Base-by-base conservation (phyloP, 2,888 invertebrate species). In the Caenorhabditis panamensis region DNA sequence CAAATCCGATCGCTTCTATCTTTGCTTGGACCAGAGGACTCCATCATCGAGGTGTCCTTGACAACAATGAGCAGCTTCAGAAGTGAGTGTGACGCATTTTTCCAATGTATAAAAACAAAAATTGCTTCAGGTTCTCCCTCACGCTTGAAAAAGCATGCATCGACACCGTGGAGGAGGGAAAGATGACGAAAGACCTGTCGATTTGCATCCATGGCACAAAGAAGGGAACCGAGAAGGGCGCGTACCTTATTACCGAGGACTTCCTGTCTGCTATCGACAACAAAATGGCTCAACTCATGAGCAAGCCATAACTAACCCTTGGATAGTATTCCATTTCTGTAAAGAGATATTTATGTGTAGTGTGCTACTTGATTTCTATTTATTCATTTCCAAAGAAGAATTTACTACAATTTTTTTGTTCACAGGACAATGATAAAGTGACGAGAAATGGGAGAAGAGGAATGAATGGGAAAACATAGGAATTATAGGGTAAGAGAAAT, bases 21-120 rank as follows among this genome's bases (percentile, higher is more conserved):
- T 96, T 95, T 92, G 96, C 96, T 11, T 96, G 96, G 96, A 95
- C 96, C 0, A 92, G 95, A 64, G 96, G 96, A 1, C 93, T 96
- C 58, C 93, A 94, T 64, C 96, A 96, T 91, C 93, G 96, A 84
- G 96, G 95, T 61, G 94, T 94, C 91, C 92, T 96, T 49, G 96
- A 96, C 90, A 92, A 93, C 83, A 96, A 95, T 37, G 93, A 94
- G 0, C 95, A 95, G 4, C 92, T 96, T 67, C 93, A 92, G n/a
- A 93, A 92, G 91, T 93, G 83, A 71, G 73, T n/a, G 4, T 44
- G 0, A 41, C 20, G 16, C 31, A 0, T 41, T 3, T 36, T 9
- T 13, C 37, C 31, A 16, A 22, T 58, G 18, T 9, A 31, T 4
- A 31, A 31, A 9, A 16, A 37, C 2, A 58, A 1, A 22, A 24